Evolutionary conservation across 2,113 vertebrate species (phyloP), one percentile per base, ranked within the genome.

Genomic region (Scopus umbretta): DNA sequence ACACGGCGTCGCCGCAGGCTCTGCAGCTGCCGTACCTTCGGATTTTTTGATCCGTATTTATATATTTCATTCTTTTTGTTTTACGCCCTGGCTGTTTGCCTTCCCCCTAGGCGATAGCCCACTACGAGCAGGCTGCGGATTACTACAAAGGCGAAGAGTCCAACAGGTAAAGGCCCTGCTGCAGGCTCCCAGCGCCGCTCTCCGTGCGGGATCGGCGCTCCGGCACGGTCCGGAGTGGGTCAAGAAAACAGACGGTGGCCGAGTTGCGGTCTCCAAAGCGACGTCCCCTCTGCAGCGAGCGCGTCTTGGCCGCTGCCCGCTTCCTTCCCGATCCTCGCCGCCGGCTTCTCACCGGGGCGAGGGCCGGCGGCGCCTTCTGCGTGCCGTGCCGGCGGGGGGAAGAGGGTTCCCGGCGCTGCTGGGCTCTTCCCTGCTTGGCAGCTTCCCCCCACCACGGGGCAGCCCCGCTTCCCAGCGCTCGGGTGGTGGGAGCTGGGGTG

Each of bases 101-200:
- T 20, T 19, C 80, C 93, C 29, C 76, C 21, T 93, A 99, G 98
- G 99, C 99, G 10, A 98, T 99, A 16, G 99, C 99, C 71, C 99
- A 99, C 96, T 99, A 99, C 12, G 99, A 99, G 96, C 99, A 99
- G 96, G 98, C 99, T 16, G 99, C 98, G 27, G 99, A 99, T 96
- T 99, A 99, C 97, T 99, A 99, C 97, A 99, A 99, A 97, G 99
- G 99, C 36, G 99, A 99, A 96, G 99, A 99, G 81, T 99, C 99
- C 61, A 99, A 98, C 95, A 99, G 99, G 99, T 98, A 95, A 45
- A 45, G 13, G 38, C 62, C 16, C 55, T 19, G 55, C 55, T 4
- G 52, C 52, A 8, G 42, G 42, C 27, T 29, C 16, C 52, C 52
- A 16, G 27, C 3, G 10, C 52, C 6, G 52, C 53, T 32, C 55